Evolutionary conservation across 2,797 vertebrate genomes (phyloP).

Genomic region (Aselliscus stoliczkanus): DNA sequence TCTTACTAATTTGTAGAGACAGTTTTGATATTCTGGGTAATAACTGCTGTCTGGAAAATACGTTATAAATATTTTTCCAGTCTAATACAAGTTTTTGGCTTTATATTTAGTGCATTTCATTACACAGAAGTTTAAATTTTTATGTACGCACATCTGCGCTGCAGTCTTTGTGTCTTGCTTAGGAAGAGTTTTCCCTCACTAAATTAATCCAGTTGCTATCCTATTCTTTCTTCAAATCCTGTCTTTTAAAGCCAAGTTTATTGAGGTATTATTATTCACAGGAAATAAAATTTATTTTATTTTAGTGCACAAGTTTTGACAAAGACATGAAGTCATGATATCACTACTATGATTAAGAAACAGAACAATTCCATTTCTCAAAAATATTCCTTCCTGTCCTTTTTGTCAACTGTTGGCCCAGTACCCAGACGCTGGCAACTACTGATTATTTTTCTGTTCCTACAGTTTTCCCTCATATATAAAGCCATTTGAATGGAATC

Average conservation of each 20-base stretch:
- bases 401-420: neutral
- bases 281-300: neutral
- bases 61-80: neutral
- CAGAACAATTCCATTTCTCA: neutral
- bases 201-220: neutral
- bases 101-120: neutral
- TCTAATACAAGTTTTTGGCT: neutral
- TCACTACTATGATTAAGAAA: neutral
- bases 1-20: neutral
- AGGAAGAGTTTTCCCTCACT: neutral
- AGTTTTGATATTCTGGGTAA: neutral
- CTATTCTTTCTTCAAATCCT: neutral
- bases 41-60: neutral
- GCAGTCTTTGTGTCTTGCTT: neutral
- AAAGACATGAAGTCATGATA: neutral
- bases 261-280: neutral
- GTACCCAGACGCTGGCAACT: neutral
- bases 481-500: neutral
- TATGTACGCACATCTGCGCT: neutral
- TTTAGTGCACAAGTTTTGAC: neutral
- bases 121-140: neutral
- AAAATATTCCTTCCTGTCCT: neutral
- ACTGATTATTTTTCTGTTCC: neutral
- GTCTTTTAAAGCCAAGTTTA: neutral
- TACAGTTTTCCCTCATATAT: neutral